Evolutionary conservation across 2,113 vertebrate genomes (phyloP).

Genomic region (Oryzias javanicus): DNA sequence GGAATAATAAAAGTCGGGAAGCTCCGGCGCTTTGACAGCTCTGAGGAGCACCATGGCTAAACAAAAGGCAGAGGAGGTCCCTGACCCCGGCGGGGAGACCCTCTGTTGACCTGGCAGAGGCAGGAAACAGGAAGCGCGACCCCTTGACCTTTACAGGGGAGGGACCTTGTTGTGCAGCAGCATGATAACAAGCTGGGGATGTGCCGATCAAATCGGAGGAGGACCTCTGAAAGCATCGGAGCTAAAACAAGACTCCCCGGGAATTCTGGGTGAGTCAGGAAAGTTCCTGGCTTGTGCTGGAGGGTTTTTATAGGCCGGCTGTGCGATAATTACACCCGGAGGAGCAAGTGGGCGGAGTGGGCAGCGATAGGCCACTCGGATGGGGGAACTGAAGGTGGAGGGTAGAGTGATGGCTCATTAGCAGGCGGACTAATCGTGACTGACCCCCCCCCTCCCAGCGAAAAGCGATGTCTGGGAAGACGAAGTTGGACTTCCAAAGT

Average conservation of each 20-base stretch:
- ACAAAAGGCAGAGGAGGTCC: slow-evolving; percentile 71
- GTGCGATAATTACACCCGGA: slow-evolving; percentile 69
- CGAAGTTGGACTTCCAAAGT: slow-evolving; percentile 42
- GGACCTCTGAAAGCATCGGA: no score
- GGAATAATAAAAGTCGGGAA: slow-evolving; percentile 32
- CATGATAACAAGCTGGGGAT: slow-evolving; percentile 57
- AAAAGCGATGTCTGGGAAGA: slow-evolving; percentile 25
- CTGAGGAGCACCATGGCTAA: slow-evolving; percentile 23
- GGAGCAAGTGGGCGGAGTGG: slow-evolving; percentile 33
- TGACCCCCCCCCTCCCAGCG: slow-evolving; percentile 74
- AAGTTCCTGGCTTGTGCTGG: slow-evolving; percentile 31
- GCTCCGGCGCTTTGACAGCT: slow-evolving; percentile 56
- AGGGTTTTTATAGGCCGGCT: slow-evolving; percentile 54
- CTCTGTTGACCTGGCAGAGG: slow-evolving; percentile 73
- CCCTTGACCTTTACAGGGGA: slow-evolving; percentile 59
- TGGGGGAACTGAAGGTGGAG: slow-evolving; percentile 29
- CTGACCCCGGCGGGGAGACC: slow-evolving; percentile 71
- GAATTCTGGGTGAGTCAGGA: slow-evolving; percentile 2
- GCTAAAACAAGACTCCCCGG: no score
- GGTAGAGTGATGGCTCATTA: slow-evolving; percentile 72
- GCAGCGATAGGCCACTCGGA: slow-evolving; percentile 31
- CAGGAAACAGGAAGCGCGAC: slow-evolving; percentile 82
- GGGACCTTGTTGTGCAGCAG: slow-evolving; percentile 56
- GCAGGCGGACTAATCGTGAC: slow-evolving; percentile 73
- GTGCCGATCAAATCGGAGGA: slow-evolving; percentile 19